Evolutionary conservation across 2,888 invertebrate genomes (phyloP).

Genomic region (Cataglyphis altisquamis): DNA sequence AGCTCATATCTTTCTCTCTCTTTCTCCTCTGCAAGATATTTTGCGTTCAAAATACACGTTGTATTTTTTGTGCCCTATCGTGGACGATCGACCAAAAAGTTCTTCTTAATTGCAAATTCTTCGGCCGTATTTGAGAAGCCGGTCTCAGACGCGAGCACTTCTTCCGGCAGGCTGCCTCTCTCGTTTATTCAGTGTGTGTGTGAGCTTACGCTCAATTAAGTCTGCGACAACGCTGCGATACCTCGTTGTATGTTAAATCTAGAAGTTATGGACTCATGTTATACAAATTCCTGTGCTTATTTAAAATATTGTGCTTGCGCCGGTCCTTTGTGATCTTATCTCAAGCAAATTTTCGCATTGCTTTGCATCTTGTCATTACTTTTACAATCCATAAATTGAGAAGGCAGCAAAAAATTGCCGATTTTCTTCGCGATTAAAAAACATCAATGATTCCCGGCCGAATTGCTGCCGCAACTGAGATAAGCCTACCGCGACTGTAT

Average conservation of each 20-base stretch:
- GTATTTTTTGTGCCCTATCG: constrained; percentile 78
- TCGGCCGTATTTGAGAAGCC: constrained; percentile 77
- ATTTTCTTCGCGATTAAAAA: constrained; percentile 47
- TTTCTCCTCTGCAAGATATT: constrained; percentile 86
- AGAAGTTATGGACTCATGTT: constrained; percentile 78
- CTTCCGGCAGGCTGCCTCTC: constrained; percentile 75
- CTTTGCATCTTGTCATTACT: constrained; percentile 30
- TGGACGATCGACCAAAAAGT: constrained; percentile 82
- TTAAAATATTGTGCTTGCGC: constrained; percentile 68
- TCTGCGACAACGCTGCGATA: constrained; percentile 81
- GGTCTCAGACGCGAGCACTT: constrained; percentile 76
- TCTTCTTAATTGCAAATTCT: constrained; percentile 79
- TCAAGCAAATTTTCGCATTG: constrained; percentile 42
- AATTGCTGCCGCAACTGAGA: constrained; percentile 69
- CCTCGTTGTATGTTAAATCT: constrained; percentile 80
- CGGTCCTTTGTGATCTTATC: constrained; percentile 51
- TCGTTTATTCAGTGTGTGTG: constrained; percentile 72
- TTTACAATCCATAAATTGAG: constrained; percentile 19
- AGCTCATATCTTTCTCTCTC: constrained; percentile 86
- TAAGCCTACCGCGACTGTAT: constrained; percentile 72
- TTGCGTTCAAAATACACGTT: constrained; percentile 84
- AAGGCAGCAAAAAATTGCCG: constrained; percentile 42
- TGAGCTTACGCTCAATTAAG: constrained; percentile 78
- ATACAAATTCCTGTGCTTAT: constrained; percentile 72
- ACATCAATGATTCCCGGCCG: constrained; percentile 54